Evolutionary conservation across 2,113 vertebrate genomes (phyloP).

Genomic region (Lophotis ruficrista): DNA sequence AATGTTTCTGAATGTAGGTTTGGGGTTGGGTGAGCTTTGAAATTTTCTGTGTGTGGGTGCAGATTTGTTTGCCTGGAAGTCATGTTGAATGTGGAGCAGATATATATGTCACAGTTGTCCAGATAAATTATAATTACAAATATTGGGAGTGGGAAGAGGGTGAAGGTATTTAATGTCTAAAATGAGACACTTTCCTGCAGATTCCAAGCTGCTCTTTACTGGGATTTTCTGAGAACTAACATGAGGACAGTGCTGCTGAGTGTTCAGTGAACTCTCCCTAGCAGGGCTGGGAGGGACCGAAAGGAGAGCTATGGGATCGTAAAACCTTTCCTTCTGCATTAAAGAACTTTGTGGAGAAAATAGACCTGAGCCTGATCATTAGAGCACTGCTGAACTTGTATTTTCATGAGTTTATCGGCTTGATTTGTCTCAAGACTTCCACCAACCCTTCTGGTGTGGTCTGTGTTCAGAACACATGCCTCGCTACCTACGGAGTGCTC

Average conservation of each 20-base stretch:
- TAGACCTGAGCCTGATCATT: background rate
- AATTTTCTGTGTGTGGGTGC: background rate
- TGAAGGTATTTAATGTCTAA: conserved; percentile 18
- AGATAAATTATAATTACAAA: conserved; percentile 45
- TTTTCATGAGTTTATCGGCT: background rate
- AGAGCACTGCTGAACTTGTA: background rate
- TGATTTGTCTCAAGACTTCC: background rate
- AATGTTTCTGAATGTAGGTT: conserved; percentile 23
- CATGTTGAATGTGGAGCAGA: background rate
- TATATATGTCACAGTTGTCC: conserved; percentile 17
- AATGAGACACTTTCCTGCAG: background rate
- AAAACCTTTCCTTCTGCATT: background rate
- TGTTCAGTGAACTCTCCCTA: background rate
- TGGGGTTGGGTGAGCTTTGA: conserved; percentile 43
- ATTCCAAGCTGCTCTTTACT: conserved; percentile 18
- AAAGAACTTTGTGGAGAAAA: background rate
- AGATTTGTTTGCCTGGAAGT: conserved; percentile 43
- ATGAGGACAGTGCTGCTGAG: background rate
- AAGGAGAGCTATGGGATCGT: background rate
- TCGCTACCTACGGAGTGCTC: background rate
- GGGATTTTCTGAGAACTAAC: conserved; percentile 26
- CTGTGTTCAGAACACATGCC: background rate
- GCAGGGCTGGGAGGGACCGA: background rate
- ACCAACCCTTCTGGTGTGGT: background rate
- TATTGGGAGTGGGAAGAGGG: background rate